These are phyloP conservation scores for Spongilla lacustris DNA, from an alignment of 37 sponge, comb jelly and placozoan genomes.

Conservation along the genomic window DNA sequence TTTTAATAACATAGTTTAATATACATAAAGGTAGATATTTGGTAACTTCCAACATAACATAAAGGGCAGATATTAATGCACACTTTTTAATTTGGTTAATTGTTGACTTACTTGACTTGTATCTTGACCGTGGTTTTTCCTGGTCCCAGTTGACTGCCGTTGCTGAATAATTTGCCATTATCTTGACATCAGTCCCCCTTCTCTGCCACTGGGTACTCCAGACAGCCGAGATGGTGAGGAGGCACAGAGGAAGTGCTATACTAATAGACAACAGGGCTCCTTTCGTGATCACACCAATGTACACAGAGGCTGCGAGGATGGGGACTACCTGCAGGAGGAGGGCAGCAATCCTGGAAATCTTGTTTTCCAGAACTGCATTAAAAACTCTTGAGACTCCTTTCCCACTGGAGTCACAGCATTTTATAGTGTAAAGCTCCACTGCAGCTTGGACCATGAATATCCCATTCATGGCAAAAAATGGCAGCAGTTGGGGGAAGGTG, in stretches of 20 bases:
- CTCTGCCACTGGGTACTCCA: conserved; percentile 49
- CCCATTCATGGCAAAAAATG: conserved; percentile 49
- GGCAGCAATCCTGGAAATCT: conserved; percentile 17
- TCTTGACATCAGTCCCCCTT: background rate
- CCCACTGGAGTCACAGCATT: no score
- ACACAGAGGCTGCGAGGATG: background rate
- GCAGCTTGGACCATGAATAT: conserved; percentile 39
- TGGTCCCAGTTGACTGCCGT: background rate
- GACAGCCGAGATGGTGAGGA: conserved; percentile 19
- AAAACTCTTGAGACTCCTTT: background rate
- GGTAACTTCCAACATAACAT: no score
- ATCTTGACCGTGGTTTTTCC: conserved; percentile 6
- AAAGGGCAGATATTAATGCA: no score
- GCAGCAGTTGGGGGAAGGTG: conserved; percentile 39
- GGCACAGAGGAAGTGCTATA: conserved; percentile 13
- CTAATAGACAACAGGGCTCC: background rate
- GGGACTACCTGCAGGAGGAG: conserved; percentile 41
- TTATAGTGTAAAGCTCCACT: conserved; percentile 2
- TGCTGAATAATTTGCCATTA: background rate
- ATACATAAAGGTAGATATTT: no score
- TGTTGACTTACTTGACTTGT: conserved; percentile 54
- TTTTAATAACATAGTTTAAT: no score
- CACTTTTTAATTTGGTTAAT: no score
- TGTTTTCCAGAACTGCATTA: conserved; percentile 11
- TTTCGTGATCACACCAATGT: background rate